Percentiles rank a stretch among this genome's conserved stretches.
These are phyloP conservation scores for Gymnoscelis rufifasciata DNA, from an alignment of 2,888 invertebrate genomes.

Conservation along the genomic window DNA sequence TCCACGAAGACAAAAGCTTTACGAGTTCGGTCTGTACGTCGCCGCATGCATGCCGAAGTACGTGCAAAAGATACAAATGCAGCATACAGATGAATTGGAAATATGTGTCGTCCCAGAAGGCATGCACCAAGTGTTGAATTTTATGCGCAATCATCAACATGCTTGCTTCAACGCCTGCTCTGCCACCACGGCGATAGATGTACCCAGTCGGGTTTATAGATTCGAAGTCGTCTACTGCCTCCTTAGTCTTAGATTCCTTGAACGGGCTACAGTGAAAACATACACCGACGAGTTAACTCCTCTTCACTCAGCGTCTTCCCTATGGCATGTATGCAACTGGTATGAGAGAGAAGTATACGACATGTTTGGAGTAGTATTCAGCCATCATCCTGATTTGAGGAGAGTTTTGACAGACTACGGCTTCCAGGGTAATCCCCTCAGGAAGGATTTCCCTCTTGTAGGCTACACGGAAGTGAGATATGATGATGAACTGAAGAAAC, in stretches of 20 bases:
- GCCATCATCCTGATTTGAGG: slow-evolving; percentile 66
- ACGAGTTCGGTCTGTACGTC: slow-evolving; percentile 65
- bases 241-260: slow-evolving; percentile 51
- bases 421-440: slow-evolving; percentile 63
- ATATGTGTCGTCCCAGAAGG: slow-evolving; percentile 62
- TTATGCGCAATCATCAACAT: slow-evolving; percentile 59
- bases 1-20: slow-evolving; percentile 48
- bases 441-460: slow-evolving; percentile 65
- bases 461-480: slow-evolving; percentile 68
- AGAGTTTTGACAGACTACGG: slow-evolving; percentile 69
- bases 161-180: slow-evolving; percentile 59
- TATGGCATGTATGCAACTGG: slow-evolving; percentile 50
- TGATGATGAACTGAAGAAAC: slow-evolving; percentile 65
- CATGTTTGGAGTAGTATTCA: slow-evolving; percentile 64
- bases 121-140: slow-evolving; percentile 51
- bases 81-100: slow-evolving; percentile 61
- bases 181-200: slow-evolving; percentile 58
- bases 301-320: slow-evolving; percentile 47
- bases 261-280: slow-evolving; percentile 53
- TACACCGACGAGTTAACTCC: slow-evolving; percentile 69
- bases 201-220: slow-evolving; percentile 56
- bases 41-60: slow-evolving; percentile 66
- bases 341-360: slow-evolving; percentile 67
- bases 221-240: slow-evolving; percentile 62
- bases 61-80: slow-evolving; percentile 64